Base-by-base conservation (phyloP, 1,140 invertebrate genomes). In the Helicoverpa armigera region DNA sequence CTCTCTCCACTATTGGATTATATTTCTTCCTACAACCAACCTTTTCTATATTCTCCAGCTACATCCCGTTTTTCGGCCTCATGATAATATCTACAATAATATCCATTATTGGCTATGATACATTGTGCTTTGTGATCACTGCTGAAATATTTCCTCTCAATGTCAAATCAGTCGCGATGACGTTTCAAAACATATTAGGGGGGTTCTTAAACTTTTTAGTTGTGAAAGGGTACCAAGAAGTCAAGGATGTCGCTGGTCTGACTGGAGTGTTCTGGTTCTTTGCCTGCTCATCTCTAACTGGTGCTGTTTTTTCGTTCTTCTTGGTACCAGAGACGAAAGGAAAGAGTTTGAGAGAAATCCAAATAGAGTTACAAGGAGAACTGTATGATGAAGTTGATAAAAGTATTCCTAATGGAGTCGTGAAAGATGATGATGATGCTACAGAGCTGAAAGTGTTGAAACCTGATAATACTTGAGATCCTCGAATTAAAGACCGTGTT, bases 271-370 rank as follows among this genome's bases (percentile, higher is more conserved):
- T 96, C 72, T 95, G 92, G 82, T 91, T 95, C 76, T 96, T 96
- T 70, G 93, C 95, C 0, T 18, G 81, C 2, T 88, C 95, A 12
- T 94, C 95, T 9, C 87, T 95, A 3, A 5, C 90, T 0, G 96
- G 96, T 0, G 90, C 95, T 12, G 51, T 94, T 2, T 96, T 98
- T 81, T 95, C 95, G 2, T 82, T 85, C 51, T 95, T 96, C 11
- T 86, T 95, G 72, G 96, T 98, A 0, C 97, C 97, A 1, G 97
- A 98, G 90, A 98, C 97, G 0, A 97, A 96, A 83, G 96, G 96
- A 0, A 97, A 96, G 87, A 96, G 95, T 31, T 90, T 97, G 50
- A 93, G 96, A 56, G 96, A 98, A 82, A 97, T 98, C 81, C 96
- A 96, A 78, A 87, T 95, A 10, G 74, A 91, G 13, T 82, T 94